These are phyloP conservation scores for Leucoraja erinaceus DNA, from an alignment of 2,113 vertebrate genomes.

Conservation along the genomic window DNA sequence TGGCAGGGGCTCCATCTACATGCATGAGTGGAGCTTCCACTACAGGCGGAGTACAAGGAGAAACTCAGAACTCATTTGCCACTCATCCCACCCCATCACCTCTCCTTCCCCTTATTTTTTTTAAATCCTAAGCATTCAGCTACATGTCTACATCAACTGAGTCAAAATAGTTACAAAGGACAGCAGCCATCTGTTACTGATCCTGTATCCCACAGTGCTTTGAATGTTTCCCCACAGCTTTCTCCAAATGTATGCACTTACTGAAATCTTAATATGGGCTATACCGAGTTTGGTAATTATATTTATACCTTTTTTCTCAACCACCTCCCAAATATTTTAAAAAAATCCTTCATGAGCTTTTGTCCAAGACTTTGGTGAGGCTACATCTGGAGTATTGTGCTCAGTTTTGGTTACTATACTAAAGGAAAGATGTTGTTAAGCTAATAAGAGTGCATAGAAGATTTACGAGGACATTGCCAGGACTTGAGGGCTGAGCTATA, in stretches of 20 bases:
- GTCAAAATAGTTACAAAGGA: neutral
- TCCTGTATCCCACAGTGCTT: conserved; percentile 16
- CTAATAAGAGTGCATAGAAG: too few relatives aligned
- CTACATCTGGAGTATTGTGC: too few relatives aligned
- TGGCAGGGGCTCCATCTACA: neutral
- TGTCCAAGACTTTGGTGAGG: too few relatives aligned
- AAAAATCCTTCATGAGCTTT: too few relatives aligned
- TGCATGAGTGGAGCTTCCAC: neutral
- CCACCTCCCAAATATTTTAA: neutral
- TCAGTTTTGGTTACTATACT: too few relatives aligned
- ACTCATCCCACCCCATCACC: too few relatives aligned
- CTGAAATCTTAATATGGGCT: neutral
- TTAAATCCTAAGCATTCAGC: neutral
- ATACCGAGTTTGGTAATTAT: neutral
- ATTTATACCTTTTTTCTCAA: neutral
- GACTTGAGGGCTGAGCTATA: too few relatives aligned
- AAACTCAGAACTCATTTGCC: neutral
- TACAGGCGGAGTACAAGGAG: neutral
- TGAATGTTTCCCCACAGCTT: neutral
- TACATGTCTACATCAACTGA: neutral
- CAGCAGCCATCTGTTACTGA: neutral
- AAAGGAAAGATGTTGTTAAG: too few relatives aligned
- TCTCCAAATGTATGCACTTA: neutral
- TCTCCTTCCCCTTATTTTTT: neutral
- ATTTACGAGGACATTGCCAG: too few relatives aligned